Evolutionary conservation across 2,888 invertebrate genomes (phyloP), one percentile per base, ranked within the genome.

Genomic region (Fragum whitleyi): DNA sequence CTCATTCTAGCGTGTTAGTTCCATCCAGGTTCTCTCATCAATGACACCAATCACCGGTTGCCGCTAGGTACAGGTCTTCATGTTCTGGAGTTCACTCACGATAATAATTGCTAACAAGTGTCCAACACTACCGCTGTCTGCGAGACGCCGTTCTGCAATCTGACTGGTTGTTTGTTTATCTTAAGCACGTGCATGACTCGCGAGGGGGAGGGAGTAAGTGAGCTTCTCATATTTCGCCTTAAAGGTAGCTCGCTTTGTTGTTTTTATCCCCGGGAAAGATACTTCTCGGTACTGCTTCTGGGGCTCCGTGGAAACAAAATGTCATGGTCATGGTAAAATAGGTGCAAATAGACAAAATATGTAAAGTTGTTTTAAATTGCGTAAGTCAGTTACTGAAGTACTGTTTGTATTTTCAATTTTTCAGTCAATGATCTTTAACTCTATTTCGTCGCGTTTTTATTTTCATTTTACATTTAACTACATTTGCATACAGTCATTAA

Each of bases 81-180:
- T 79, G 79, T 57, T 79, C 73, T 29, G n/a, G 67, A 79, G 76
- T 68, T 70, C 74, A 79, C 69, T 68, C 70, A 79, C 79, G 69
- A 75, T 76, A 65, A 65, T 65, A 65, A 75, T 78, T 62, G 75
- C 79, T 79, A 82, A 85, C 85, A 85, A 85, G 85, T 85, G 85
- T 79, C 85, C 77, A 72, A 68, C 77, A 77, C 65, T 62, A 32
- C 53, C 77, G 53, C 81, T 74, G 77, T 77, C 77, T 77, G 65
- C 32, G 39, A 61, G 28, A 74, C 78, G 81, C 74, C 84, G 81
- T 80, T 74, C 84, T 67, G 79, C 76, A 70, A 73, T 76, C 70
- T 85, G 79, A 85, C 85, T 85, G 85, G 81, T 77, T 71, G 81
- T 77, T 85, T 85, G 79, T 85, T 85, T 85, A 74, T 81, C 76